Percentiles rank a stretch among this genome's conserved stretches.
Evolutionary conservation across 2,888 invertebrate genomes (phyloP).

Genomic region (Dysmachus trigonus): DNA sequence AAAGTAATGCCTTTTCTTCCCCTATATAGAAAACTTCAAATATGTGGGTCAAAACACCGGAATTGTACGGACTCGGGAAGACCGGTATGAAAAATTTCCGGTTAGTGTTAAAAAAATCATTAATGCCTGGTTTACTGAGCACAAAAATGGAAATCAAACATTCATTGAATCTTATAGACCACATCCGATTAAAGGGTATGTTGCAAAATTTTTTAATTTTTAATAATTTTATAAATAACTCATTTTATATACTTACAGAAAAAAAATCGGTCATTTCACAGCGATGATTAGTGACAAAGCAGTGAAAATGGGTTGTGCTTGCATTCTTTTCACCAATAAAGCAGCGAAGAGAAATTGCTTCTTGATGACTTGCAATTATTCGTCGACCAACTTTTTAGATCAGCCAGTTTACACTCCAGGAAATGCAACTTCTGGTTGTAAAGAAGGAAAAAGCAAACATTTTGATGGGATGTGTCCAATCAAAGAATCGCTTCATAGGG

Average conservation of each 20-base stretch:
- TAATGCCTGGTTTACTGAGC: conserved; percentile 51
- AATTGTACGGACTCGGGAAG: conserved; percentile 24
- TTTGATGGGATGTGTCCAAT: conserved; percentile 48
- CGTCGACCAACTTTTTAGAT: conserved; percentile 50
- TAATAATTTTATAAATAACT: neutral
- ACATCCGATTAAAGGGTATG: conserved; percentile 40
- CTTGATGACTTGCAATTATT: conserved; percentile 51
- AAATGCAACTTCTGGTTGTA: conserved; percentile 48
- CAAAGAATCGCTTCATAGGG: conserved; percentile 42
- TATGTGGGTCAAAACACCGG: conserved; percentile 52
- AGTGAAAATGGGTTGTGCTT: conserved; percentile 48
- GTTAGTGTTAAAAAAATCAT: conserved; percentile 12
- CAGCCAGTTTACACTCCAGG: conserved; percentile 50
- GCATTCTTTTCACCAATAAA: conserved; percentile 37
- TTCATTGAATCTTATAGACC: conserved; percentile 37
- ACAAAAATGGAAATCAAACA: conserved; percentile 41
- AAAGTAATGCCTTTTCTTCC: neutral
- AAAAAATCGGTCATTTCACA: conserved; percentile 52
- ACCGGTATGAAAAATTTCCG: neutral
- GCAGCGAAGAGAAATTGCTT: conserved; percentile 20
- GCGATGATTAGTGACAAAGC: conserved; percentile 49
- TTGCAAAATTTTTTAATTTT: neutral
- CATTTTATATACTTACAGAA: conserved; percentile 30
- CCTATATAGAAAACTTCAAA: conserved; percentile 36
- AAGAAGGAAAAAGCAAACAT: conserved; percentile 44